Conservation (phyloP, 2,113 vertebrate genomes). For the Choloepus hoffmanni region DNA sequence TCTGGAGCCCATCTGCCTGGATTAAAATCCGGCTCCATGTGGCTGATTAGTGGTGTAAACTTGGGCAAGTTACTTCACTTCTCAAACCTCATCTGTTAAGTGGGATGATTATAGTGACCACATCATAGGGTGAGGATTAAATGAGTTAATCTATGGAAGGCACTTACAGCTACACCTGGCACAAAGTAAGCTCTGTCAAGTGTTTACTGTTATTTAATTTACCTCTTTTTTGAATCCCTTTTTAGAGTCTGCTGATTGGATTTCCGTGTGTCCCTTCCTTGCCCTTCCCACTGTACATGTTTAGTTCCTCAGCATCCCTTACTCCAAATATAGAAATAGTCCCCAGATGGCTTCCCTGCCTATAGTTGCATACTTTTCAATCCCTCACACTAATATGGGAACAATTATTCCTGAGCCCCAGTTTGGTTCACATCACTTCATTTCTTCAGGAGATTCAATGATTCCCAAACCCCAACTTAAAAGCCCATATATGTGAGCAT, state of each 20-base stretch:
- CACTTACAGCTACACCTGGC: neutral
- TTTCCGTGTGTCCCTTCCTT: neutral
- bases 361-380: neutral
- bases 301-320: neutral
- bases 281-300: neutral
- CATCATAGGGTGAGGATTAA: neutral
- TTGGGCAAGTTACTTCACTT: neutral
- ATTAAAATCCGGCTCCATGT: neutral
- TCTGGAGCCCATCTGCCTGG: neutral
- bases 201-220: neutral
- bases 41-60: neutral
- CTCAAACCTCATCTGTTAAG: neutral
- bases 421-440: neutral
- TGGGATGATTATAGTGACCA: neutral
- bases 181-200: neutral
- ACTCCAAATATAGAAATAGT: neutral
- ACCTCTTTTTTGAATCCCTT: neutral
- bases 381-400: neutral
- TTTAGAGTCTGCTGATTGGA: neutral
- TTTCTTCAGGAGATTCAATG: neutral
- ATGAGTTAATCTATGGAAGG: neutral
- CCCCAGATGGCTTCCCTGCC: neutral
- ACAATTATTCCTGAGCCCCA: neutral
- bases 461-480: neutral
- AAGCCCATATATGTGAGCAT: neutral